Evolutionary conservation across 2,888 invertebrate genomes (phyloP), one percentile per base, ranked within the genome.

Genomic region (Itoplectis maculator): DNA sequence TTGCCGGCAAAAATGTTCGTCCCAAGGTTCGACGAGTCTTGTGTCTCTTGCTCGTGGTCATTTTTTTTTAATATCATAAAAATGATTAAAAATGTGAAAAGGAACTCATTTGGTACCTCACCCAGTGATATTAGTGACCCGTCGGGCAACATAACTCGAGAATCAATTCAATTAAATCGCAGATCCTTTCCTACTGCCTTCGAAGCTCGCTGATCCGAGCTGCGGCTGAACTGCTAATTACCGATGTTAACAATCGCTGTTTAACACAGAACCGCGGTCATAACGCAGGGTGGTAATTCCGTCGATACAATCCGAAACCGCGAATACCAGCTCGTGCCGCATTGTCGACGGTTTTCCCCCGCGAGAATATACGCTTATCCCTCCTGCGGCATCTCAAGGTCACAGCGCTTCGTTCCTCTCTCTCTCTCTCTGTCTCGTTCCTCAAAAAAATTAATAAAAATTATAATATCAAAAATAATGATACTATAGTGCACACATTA

Each of bases 321-420:
- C n/a, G n/a, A n/a, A n/a, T n/a, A n/a, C n/a, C 37, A 8, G 29
- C 9, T 45, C 29, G 13, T 20, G 47, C 37, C 35, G 59, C 18
- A 76, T 65, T 56, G 72, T 72, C 54, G 11, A 42, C 9, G 11
- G 45, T 29, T 29, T n/a, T n/a, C n/a, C n/a, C n/a, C 68, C 20
- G 45, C 11, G 13, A 47, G 56, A 65, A 35, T 56, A 72, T 65
- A 37, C 56, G 18, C 42, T 70, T 51, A 51, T 51, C 76, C 69
- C 18, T 18, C 29, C 3, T 42, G 20, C 40, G 18, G n/a, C 15
- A 54, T 72, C 56, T 59, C 79, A 59, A 79, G 79, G 79, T 66
- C 73, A 79, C 49, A 56, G 66, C 37, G 42, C 73, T 68, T 59
- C 59, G 40, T 61, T n/a, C 59, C 66, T 45, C 49, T 70, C 63